Base-by-base conservation (phyloP, 2,797 vertebrate species). In the Chrysocyon brachyurus region DNA sequence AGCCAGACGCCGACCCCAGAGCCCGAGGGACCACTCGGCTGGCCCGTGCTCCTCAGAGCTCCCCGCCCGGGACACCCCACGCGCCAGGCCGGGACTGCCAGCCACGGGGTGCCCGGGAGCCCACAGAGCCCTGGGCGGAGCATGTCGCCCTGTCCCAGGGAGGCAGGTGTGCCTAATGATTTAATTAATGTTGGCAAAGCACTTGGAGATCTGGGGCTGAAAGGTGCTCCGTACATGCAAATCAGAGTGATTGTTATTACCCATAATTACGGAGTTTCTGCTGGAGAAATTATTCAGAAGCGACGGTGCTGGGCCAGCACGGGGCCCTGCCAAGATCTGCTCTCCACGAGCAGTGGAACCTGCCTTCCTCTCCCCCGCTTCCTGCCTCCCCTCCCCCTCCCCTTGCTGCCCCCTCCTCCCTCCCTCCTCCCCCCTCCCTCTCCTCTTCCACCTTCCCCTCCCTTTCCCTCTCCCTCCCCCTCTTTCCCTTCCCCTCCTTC, bases 171-270 rank as follows among this genome's bases (percentile, higher is more conserved):
- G 90, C 63, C 82, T 95, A 88, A 94, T 96, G 94, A 93, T 92
- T 96, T 91, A 94, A 97, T 97, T 89, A 95, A 91, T 96, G 92
- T 95, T 97, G 94, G 95, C 94, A 96, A 96, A 98, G 90, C 86
- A 92, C 86, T 96, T 89, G 96, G 95, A 94, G 82, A 87, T 89
- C 91, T 87, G 4, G 0, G 77, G 78, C 88, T 96, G 94, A 97
- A 95, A 94, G 95, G 90, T 93, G 87, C 85, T 90, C 93, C 86
- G 10, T 94, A 79, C 63, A 91, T 96, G 82, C 85, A 96, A 92
- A 96, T 96, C 96, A 95, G 93, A 97, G 86, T 89, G 96, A 96
- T 87, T 85, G 73, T 96, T 94, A 96, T 95, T 96, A 94, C 31
- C 88, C 86, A 87, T 97, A 96, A 97, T 96, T 97, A 87, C 0